Evolutionary conservation across 2,888 invertebrate genomes (phyloP).

Genomic region (Zaprionus lineosus): DNA sequence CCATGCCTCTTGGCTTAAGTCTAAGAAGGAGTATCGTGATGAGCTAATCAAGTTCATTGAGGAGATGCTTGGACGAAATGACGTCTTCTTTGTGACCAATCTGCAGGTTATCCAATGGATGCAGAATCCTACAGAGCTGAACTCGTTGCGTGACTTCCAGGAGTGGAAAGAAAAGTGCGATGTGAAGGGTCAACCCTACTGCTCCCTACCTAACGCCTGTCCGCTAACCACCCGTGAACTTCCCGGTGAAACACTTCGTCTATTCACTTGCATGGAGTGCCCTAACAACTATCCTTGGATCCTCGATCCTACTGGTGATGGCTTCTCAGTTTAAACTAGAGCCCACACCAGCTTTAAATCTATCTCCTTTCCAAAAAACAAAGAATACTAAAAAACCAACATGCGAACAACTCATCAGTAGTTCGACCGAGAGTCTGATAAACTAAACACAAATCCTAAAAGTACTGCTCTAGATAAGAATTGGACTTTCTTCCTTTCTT

Average conservation of each 20-base stretch:
- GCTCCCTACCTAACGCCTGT: constrained; percentile 95
- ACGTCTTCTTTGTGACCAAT: constrained; percentile 96
- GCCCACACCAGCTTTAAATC: constrained; percentile 27
- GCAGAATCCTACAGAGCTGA: constrained; percentile 95
- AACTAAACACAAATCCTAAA: constrained; percentile 65
- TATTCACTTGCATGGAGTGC: constrained; percentile 98
- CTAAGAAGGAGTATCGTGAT: constrained; percentile 95
- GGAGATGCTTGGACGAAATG: constrained; percentile 93
- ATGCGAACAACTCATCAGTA: constrained; percentile 76
- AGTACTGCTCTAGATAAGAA: constrained; percentile 24
- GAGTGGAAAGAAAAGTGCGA: constrained; percentile 98
- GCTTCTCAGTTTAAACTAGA: constrained; percentile 89
- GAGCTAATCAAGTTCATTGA: constrained; percentile 96
- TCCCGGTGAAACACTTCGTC: constrained; percentile 94
- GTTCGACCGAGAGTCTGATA: constrained; percentile 83
- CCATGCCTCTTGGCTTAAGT: constrained; percentile 97
- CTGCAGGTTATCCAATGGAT: constrained; percentile 97
- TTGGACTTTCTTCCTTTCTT: no score
- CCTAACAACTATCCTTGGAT: constrained; percentile 98
- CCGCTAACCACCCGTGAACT: constrained; percentile 94
- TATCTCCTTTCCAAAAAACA: constrained; percentile 16
- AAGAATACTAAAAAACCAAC: constrained; percentile 38
- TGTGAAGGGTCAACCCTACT: constrained; percentile 95
- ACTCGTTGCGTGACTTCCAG: constrained; percentile 93
- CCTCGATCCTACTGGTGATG: constrained; percentile 96